Percentiles rank a stretch among this genome's conserved stretches.
These are phyloP conservation scores for Leistus spinibarbis DNA, from an alignment of 2,888 invertebrate species.

Conservation along the genomic window DNA sequence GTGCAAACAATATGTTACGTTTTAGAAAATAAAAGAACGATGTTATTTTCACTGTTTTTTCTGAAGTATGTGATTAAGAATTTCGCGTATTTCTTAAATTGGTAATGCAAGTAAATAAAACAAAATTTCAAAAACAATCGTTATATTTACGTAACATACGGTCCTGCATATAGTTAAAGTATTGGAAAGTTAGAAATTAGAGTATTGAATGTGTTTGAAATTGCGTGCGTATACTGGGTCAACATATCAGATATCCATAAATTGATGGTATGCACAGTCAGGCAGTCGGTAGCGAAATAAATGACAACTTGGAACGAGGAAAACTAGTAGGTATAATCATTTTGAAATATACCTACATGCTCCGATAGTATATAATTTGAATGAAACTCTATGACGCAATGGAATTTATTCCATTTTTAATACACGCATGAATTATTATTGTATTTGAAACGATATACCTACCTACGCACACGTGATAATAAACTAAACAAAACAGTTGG, in stretches of 20 bases:
- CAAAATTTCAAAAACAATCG: neutral
- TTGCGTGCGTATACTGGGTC: slow-evolving; percentile 31
- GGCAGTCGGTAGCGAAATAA: neutral
- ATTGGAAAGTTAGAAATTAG: slow-evolving; percentile 32
- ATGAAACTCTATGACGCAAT: no score
- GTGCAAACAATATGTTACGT: no score
- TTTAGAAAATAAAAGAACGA: no score
- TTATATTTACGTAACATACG: neutral
- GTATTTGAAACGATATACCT: no score
- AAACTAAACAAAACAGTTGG: no score
- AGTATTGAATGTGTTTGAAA: slow-evolving; percentile 11
- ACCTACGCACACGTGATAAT: no score
- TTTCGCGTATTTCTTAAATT: no score
- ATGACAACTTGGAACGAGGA: slow-evolving; percentile 8
- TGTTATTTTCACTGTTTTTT: no score
- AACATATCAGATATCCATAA: slow-evolving; percentile 22
- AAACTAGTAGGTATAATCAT: neutral
- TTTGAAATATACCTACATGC: neutral
- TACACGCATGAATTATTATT: neutral
- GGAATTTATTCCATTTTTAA: neutral
- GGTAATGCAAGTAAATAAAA: no score
- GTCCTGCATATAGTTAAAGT: neutral
- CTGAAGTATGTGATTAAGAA: no score
- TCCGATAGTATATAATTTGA: neutral
- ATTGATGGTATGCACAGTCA: slow-evolving; percentile 2